phyloP scores from a whole-genome alignment of 2,888 invertebrate species.

The Zygothrica quintamaculata region DNA sequence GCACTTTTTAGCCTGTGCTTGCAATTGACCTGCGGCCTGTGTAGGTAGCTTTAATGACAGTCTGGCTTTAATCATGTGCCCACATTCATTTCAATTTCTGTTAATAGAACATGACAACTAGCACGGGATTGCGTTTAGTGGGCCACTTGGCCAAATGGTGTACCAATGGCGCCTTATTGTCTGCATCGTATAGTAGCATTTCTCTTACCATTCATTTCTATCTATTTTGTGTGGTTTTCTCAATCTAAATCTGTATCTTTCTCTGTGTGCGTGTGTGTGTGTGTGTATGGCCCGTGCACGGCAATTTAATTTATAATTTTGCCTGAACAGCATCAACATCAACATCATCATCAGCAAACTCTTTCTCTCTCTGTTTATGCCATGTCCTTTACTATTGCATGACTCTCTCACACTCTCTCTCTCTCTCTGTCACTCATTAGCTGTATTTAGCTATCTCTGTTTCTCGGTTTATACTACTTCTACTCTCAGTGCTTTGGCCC shows the following conservation, averaged over 20 bases:
- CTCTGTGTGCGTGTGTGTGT: not conserved
- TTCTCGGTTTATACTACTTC: not conserved
- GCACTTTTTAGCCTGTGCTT: not conserved
- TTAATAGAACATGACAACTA: conserved; percentile 62
- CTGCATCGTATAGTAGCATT: not conserved
- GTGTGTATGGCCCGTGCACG: not conserved
- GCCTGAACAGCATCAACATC: conserved; percentile 40
- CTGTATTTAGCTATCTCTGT: not conserved
- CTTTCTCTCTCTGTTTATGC: not conserved
- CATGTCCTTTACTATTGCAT: not conserved
- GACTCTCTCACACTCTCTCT: not conserved
- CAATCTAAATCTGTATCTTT: not conserved
- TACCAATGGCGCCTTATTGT: conserved; percentile 35
- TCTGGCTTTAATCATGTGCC: conserved; percentile 59
- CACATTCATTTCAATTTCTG: conserved; percentile 64
- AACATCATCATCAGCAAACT: conserved; percentile 12
- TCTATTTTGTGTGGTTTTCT: not conserved
- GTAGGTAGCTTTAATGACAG: conserved; percentile 24
- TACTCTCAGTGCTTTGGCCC: conserved; percentile 1
- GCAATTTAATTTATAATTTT: conserved; percentile 68
- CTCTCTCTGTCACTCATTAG: not conserved
- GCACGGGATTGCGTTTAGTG: conserved; percentile 44
- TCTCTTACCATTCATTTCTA: not conserved
- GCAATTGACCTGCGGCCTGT: conserved; percentile 5
- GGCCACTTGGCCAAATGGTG: conserved; percentile 49